Percentiles rank a stretch among this genome's conserved stretches.
Conservation (phyloP, 2,888 invertebrate genomes). For the Neuroscelio doddi region DNA sequence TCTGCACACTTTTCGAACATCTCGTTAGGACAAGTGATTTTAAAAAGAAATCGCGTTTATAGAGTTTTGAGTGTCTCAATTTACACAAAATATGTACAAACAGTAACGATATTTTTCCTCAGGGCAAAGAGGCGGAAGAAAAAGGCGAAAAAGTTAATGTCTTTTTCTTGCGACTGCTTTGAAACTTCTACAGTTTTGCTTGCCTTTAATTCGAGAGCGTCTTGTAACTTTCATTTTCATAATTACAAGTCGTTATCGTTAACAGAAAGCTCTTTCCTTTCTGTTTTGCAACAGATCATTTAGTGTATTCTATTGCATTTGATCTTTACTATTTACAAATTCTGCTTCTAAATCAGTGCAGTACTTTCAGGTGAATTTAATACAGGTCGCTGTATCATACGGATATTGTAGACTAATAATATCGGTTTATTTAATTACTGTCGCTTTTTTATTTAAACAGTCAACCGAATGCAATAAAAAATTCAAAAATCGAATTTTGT, state of each 20-base stretch:
- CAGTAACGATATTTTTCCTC: conserved; percentile 24
- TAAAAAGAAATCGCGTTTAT: conserved; percentile 27
- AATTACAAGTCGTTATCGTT: conserved; percentile 52
- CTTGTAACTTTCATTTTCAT: conserved; percentile 53
- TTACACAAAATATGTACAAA: conserved; percentile 37
- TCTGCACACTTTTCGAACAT: conserved; percentile 12
- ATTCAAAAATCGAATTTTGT: too few relatives aligned
- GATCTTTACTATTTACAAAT: background rate
- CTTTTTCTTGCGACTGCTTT: conserved; percentile 31
- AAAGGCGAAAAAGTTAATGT: conserved; percentile 30
- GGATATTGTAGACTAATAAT: background rate
- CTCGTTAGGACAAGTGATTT: conserved; percentile 4
- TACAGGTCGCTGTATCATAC: too few relatives aligned
- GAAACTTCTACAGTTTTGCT: conserved; percentile 19
- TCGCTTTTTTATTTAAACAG: background rate
- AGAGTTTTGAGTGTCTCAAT: conserved; percentile 31
- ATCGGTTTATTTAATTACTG: background rate
- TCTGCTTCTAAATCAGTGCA: background rate
- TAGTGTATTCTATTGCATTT: background rate
- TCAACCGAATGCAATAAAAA: too few relatives aligned
- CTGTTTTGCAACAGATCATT: too few relatives aligned
- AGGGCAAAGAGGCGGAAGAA: conserved; percentile 6
- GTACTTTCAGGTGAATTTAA: background rate
- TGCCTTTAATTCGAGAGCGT: conserved; percentile 47
- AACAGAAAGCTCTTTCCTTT: conserved; percentile 24